These are phyloP conservation scores for Andrena praecox DNA, from an alignment of 2,888 invertebrate species.

Conservation along the genomic window DNA sequence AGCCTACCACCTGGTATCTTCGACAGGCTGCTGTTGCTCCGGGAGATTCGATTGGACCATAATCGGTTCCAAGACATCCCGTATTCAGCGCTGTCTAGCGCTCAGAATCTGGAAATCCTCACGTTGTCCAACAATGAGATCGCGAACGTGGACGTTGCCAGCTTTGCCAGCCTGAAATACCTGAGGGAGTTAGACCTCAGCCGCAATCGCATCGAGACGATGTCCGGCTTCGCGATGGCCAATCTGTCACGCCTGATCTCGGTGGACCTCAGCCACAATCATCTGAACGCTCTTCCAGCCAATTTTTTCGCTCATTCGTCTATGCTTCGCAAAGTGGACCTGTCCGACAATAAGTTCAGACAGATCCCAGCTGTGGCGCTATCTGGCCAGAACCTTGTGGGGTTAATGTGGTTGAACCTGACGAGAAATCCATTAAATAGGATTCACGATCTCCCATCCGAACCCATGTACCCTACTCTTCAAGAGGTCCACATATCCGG, in stretches of 20 bases:
- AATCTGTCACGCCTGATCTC: slow-evolving; percentile 91
- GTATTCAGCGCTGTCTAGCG: slow-evolving; percentile 91
- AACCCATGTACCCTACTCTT: slow-evolving; percentile 90
- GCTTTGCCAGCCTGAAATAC: slow-evolving; percentile 91
- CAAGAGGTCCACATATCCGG: slow-evolving; percentile 92
- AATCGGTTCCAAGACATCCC: slow-evolving; percentile 92
- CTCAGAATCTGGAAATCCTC: slow-evolving; percentile 90
- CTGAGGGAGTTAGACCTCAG: slow-evolving; percentile 91
- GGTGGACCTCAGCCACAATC: slow-evolving; percentile 92
- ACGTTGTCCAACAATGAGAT: slow-evolving; percentile 90
- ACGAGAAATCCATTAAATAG: slow-evolving; percentile 93
- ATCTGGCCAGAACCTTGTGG: slow-evolving; percentile 90
- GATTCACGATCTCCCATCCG: slow-evolving; percentile 90
- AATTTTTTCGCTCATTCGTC: slow-evolving; percentile 93
- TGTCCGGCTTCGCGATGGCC: slow-evolving; percentile 93
- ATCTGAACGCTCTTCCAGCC: slow-evolving; percentile 91
- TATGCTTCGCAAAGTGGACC: slow-evolving; percentile 90
- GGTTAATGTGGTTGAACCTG: slow-evolving; percentile 91
- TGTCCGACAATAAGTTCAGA: slow-evolving; percentile 92
- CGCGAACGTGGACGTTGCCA: slow-evolving; percentile 91
- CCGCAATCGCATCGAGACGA: slow-evolving; percentile 90
- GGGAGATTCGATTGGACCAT: slow-evolving; percentile 90
- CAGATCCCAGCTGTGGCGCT: slow-evolving; percentile 92
- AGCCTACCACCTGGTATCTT: slow-evolving; percentile 92
- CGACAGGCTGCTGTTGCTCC: slow-evolving; percentile 89